Evolutionary conservation across 2,888 invertebrate genomes (phyloP), one percentile per base, ranked within the genome.

Genomic region (Drosophila anceps): DNA sequence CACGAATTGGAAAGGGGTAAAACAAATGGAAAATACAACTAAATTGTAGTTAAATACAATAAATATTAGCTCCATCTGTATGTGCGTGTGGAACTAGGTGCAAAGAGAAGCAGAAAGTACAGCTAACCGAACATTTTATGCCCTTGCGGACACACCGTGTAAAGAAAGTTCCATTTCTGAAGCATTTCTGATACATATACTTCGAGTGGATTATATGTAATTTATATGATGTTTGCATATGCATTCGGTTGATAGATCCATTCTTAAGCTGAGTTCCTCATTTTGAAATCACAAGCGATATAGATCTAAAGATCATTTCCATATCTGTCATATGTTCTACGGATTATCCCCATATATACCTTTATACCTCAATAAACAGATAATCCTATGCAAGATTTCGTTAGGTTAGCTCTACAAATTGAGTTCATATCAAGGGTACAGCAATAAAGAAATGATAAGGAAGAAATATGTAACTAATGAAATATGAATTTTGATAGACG

Each of bases 31-130:
- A 55, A 35, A 24, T 13, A 35, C 35, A 68, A 57, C 20, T 33
- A 53, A 63, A 68, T 82, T 81, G 65, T 73, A 75, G 74, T 76
- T 78, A 80, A 88, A 84, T 82, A 75, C 65, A 75, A 79, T 82
- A 82, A 84, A 85, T 88, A 88, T 88, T 88, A 72, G 73, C 74
- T 81, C 48, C 33, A 73, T 39, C 20, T 46, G 20, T 37, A 12
- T 31, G 46, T 39, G 46, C 33, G 39, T 41, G 31, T 29, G 55
- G 24, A 18, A 10, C 43, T 12, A n/a, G 39, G n/a, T n/a, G n/a
- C 39, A 20, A 43, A 20, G 6, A 20, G 43, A 43, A 43, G 43
- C 2, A 18, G 18, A 41, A 43, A 20, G 43, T 20, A 43, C 20
- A 10, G 15, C 46, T 15, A 7, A 13, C 13, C 46, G 27, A 46